phyloP scores from a whole-genome alignment of 2,113 vertebrate genomes.

The Oostethus manadensis region DNA sequence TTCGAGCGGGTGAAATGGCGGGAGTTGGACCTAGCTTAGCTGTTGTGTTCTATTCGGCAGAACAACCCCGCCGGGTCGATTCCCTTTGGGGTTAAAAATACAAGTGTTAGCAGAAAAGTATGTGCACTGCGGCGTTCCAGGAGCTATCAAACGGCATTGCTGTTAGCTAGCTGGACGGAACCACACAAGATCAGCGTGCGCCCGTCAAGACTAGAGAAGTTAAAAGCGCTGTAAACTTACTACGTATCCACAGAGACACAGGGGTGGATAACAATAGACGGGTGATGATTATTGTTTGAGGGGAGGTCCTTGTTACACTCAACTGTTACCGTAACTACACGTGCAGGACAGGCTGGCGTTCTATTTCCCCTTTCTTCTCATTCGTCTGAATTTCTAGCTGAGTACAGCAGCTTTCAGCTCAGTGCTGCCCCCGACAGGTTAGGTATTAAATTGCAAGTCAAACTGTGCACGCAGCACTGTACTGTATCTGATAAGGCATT shows the following conservation, averaged over 20 bases:
- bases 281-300: not conserved
- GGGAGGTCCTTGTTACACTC: not conserved
- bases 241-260: not conserved
- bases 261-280: not conserved
- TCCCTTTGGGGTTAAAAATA: not conserved
- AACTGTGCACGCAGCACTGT: no score
- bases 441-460: not conserved
- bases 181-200: not conserved
- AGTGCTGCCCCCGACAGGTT: not conserved
- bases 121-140: not conserved
- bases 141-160: no score
- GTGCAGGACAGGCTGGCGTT: not conserved
- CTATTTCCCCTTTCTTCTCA: not conserved
- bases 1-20: conserved; percentile 12
- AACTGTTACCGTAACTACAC: conserved; percentile 16
- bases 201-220: fast-evolving
- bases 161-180: not conserved
- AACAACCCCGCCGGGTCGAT: not conserved
- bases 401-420: not conserved
- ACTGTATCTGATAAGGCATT: no score
- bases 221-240: conserved; percentile 11
- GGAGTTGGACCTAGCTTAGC: conserved; percentile 3
- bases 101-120: not conserved
- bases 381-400: not conserved
- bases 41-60: not conserved